Evolutionary conservation across 2,888 invertebrate species (phyloP).

Genomic region (Leptopilina myrica): DNA sequence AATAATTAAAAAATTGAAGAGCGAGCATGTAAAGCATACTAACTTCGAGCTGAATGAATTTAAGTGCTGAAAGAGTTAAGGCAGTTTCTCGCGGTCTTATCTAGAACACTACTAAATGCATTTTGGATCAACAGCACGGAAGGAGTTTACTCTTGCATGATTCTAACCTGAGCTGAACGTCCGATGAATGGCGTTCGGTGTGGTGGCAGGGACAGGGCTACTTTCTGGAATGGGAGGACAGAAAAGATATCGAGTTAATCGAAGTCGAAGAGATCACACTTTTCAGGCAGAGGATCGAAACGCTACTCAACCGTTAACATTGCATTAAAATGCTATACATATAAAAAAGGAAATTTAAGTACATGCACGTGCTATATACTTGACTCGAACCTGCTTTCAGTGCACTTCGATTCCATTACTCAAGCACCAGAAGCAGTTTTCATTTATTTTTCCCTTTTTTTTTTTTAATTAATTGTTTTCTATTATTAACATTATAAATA

Average conservation of each 20-base stretch:
- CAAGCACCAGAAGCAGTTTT: not conserved
- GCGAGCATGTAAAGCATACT: not conserved
- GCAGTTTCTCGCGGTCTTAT: conserved; percentile 27
- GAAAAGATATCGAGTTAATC: conserved; percentile 70
- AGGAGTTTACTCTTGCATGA: conserved; percentile 66
- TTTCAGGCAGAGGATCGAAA: conserved; percentile 40
- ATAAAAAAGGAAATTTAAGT: conserved; percentile 49
- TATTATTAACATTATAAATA: not conserved
- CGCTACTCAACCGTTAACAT: conserved; percentile 44
- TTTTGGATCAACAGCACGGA: conserved; percentile 54
- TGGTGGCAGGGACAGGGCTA: conserved; percentile 71
- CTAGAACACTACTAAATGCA: conserved; percentile 58
- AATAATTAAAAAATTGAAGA: not conserved
- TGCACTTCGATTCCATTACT: conserved; percentile 1
- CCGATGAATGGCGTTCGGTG: conserved; percentile 72
- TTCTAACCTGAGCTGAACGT: conserved; percentile 74
- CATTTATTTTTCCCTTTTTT: too few species aligned
- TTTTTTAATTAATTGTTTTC: not conserved
- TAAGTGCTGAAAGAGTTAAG: conserved; percentile 41
- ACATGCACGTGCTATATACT: conserved; percentile 5
- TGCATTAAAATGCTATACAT: conserved; percentile 49
- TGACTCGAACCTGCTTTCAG: not conserved
- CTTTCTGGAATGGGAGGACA: conserved; percentile 70
- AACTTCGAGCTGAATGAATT: conserved; percentile 36
- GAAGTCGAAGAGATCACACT: conserved; percentile 44